Conservation (phyloP, 2,797 vertebrate genomes). For the Myotis daubentonii region DNA sequence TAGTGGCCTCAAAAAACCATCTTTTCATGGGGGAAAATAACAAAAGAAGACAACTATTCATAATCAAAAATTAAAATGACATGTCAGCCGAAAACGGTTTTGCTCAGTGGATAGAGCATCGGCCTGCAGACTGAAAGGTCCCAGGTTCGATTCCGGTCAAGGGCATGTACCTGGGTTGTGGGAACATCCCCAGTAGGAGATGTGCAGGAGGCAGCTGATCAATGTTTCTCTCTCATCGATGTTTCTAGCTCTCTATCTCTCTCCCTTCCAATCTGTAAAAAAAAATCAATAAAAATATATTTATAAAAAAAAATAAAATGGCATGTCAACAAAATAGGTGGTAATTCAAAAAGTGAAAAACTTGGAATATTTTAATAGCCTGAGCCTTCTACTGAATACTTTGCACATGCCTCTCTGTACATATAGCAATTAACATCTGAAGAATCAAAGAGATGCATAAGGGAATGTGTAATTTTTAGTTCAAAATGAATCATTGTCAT, state of each 20-base stretch:
- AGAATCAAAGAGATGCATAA: not conserved
- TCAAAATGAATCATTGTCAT: not conserved
- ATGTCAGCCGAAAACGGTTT: not conserved
- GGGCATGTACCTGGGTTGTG: too few relatives aligned
- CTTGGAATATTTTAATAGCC: not conserved
- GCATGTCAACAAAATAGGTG: not conserved
- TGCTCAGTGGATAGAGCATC: too few relatives aligned
- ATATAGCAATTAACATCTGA: not conserved
- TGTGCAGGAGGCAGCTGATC: too few relatives aligned
- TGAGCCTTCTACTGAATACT: constrained; percentile 3
- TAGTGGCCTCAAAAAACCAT: not conserved
- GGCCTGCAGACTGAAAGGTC: too few relatives aligned
- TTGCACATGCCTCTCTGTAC: not conserved
- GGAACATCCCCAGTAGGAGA: too few relatives aligned
- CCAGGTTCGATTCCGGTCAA: too few relatives aligned
- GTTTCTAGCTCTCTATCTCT: too few relatives aligned
- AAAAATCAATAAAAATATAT: too few relatives aligned
- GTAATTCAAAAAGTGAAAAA: constrained; percentile 29
- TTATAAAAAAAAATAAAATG: not conserved
- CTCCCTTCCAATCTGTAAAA: too few relatives aligned
- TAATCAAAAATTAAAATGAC: not conserved
- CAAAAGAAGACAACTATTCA: not conserved
- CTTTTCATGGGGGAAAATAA: not conserved
- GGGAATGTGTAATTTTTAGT: not conserved
- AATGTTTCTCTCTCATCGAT: too few relatives aligned